Base-by-base conservation (phyloP, 2,113 vertebrate genomes). In the Eupsittula cactorum region DNA sequence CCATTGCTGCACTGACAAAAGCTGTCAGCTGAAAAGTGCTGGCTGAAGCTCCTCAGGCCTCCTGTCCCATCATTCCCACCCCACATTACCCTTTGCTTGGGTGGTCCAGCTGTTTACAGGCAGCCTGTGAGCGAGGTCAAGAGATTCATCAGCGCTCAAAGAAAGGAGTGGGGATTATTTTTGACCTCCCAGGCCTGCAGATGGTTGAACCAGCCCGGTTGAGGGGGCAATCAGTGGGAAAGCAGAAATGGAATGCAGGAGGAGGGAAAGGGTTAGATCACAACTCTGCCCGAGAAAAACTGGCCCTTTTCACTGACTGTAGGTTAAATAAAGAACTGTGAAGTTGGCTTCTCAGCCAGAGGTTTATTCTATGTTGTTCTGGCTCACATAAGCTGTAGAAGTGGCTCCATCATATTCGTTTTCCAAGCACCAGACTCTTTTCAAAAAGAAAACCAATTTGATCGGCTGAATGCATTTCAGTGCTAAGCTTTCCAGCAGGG, bases 81-180 rank as follows among this genome's bases (percentile, higher is more conserved):
- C 91, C 94, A 55, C 44, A 2, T 14, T 84, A 46, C 78, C 80
- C 77, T 79, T 93, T 79, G 77, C 95, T 75, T 95, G 96, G 95
- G 96, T 96, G 95, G 93, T 91, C 96, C 96, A 97, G 96, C 93
- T 97, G 95, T 89, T 89, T 89, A 11, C 94, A 95, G 94, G 73
- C 94, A 95, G 77, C 80, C 80, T 91, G 68, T 33, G 73, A 63
- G 59, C 35, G 64, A 92, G 86, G 86, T 88, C 80, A 71, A 52
- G 69, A 92, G 67, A 91, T 71, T 60, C 39, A 84, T 93, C 64
- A 47, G 88, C 0, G 0, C 69, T 67, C 80, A 57, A 49, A 50
- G 62, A 78, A 83, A 41, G 1, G 19, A 87, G 6, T 10, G 47
- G 88, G 71, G 44, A 75, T 91, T 93, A 82, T 60, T 95, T 95